Base-by-base conservation (phyloP, 2,888 invertebrate species). In the Spatulosminthurus flaviceps region DNA sequence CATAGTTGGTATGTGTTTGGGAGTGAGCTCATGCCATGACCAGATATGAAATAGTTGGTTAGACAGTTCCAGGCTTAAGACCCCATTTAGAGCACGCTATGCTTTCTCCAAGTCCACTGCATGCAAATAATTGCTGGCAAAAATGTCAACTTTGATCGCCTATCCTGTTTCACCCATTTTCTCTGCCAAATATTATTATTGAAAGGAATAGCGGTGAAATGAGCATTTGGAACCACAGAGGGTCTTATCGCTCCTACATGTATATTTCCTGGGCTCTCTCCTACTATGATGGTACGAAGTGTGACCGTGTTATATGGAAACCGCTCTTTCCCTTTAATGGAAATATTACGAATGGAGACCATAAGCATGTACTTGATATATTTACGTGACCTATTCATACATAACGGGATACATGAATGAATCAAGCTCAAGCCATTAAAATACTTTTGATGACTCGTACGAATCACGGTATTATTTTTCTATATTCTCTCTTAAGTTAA, bases 101-200 rank as follows among this genome's bases (percentile, higher is more conserved):
- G n/a, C 51, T 51, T 51, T 51, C 7, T 13, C 7, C 41, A 16
- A 19, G 51, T 51, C 19, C 9, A 51, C n/a, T 9, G 51, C 51
- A 51, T 51, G 51, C 51, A 51, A 13, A 51, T 51, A 51, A 51
- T 51, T 51, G 51, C 51, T 51, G 9, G 51, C 51, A 51, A 51
- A 51, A 51, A 51, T 51, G 51, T 51, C 51, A 51, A 51, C 5
- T 51, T 51, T 51, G 51, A 51, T 51, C 51, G 51, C 51, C 51
- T 51, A 51, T 51, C n/a, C 51, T 51, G 51, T n/a, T 51, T n/a
- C 51, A n/a, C 1, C 16, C 9, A 19, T n/a, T 51, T 51, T 16
- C 51, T 51, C 9, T 51, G 51, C n/a, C 51, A 51, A 51, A 51
- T 51, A 51, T 51, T 51, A 51, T 51, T 51, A 51, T 51, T 51